Base-by-base conservation (phyloP, 1,140 invertebrate species). In the Formica exsecta region DNA sequence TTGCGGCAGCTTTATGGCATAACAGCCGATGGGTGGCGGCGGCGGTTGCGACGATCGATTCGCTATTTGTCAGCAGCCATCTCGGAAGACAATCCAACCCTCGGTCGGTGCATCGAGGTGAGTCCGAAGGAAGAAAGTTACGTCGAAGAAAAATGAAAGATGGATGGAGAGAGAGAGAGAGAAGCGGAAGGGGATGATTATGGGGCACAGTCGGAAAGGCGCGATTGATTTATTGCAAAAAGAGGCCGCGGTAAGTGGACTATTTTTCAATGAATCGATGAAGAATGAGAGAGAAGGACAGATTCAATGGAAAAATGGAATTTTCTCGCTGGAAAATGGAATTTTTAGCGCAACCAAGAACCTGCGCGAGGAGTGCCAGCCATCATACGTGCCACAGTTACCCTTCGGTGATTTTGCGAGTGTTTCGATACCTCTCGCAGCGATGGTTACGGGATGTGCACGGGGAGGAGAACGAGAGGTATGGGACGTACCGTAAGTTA, bases 381-480 rank as follows among this genome's bases (percentile, higher is more conserved):
- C 91, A 91, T 94, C 92, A 94, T 93, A 93, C 93, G 94, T 93
- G 93, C 89, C 86, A 92, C 90, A 91, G 93, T 94, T 91, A 94
- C 87, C 90, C 90, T 91, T 88, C 91, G 91, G 88, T 93, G 94
- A 94, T 94, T 94, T 92, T 87, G 87, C 84, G 85, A 81, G 87
- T 90, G 92, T 92, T 85, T 91, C 92, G 92, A 93, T 94, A 93
- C 92, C 48, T 89, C 62, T 54, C 29, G 19, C 64, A 73, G 44
- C 44, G 51, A 54, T 16, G 59, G 61, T 68, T 86, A 62, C 38
- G 36, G 68, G 62, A 8, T 29, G 70, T 61, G 73, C 68, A 29
- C 61, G 1, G 6, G 16, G 16, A 3, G 29, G 22, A 29, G 19
- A 32, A 51, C 7, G 62, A 59, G 80, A 64, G 44, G 36, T 16